A percentile compares a stretch with the other conserved stretches of the same genome.
phyloP scores from a whole-genome alignment of 2,888 invertebrate species.

The Empis stercorea region DNA sequence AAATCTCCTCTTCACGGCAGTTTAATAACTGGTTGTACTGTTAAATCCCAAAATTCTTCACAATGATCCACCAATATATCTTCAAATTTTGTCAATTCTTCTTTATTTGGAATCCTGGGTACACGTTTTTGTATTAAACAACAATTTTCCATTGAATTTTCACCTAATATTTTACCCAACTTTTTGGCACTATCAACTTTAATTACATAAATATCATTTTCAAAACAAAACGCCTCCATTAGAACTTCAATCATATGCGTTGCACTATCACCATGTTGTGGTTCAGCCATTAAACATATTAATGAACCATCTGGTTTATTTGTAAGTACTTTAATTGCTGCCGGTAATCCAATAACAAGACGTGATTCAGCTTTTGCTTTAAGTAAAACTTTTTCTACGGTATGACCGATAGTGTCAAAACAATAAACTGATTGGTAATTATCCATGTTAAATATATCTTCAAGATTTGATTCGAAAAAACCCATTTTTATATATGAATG shows the following conservation, averaged over 20 bases:
- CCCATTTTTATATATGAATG: too few relatives aligned
- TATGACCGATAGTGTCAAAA: conserved; percentile 24
- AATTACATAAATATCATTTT: conserved; percentile 63
- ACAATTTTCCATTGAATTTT: conserved; percentile 40
- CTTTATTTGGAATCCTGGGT: conserved; percentile 24
- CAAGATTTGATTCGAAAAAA: too few relatives aligned
- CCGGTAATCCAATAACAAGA: conserved; percentile 31
- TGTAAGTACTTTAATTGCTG: conserved; percentile 30
- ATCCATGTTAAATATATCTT: too few relatives aligned
- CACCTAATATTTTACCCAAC: conserved; percentile 38
- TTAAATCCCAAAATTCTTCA: conserved; percentile 49
- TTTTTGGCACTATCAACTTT: conserved; percentile 47
- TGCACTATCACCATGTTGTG: conserved; percentile 55
- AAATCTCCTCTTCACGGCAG: conserved; percentile 36
- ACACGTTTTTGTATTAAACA: conserved; percentile 34
- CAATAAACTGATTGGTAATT: too few relatives aligned
- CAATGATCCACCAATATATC: conserved; percentile 52
- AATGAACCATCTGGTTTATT: conserved; percentile 44
- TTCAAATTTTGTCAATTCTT: conserved; percentile 44
- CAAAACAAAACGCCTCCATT: conserved; percentile 64
- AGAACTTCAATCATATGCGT: conserved; percentile 68
- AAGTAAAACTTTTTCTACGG: conserved; percentile 28
- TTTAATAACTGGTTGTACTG: conserved; percentile 50
- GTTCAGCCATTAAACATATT: conserved; percentile 55
- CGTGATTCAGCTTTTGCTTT: conserved; percentile 33